Conservation (phyloP, 2,113 vertebrate species). For the Melanocharis versteri region DNA sequence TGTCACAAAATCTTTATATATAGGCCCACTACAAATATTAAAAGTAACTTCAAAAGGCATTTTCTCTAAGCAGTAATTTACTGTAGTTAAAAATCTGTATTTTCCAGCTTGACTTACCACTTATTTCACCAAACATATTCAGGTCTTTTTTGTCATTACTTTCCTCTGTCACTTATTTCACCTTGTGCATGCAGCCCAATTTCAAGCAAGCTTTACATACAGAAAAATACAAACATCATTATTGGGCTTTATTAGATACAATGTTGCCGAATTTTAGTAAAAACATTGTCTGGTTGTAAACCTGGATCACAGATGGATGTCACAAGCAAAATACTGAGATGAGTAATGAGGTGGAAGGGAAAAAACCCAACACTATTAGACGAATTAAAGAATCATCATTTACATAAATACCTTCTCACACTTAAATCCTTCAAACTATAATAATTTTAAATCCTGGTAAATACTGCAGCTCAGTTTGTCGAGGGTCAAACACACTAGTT, state of each 20-base stretch:
- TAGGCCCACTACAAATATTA: background rate
- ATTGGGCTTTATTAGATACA: background rate
- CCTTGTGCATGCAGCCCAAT: background rate
- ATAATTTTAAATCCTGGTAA: background rate
- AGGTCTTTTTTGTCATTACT: background rate
- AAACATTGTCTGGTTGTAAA: background rate
- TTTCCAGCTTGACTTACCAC: background rate
- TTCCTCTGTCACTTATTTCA: background rate
- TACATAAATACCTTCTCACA: constrained; percentile 39
- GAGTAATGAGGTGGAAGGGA: background rate
- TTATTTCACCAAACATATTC: background rate
- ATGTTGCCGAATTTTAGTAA: background rate
- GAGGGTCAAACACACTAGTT: background rate
- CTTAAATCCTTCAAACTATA: constrained; percentile 20
- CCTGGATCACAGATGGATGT: constrained; percentile 17
- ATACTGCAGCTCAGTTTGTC: background rate
- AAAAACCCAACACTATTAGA: background rate
- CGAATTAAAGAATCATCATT: constrained; percentile 40
- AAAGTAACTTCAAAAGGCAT: background rate
- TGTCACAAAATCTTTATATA: background rate
- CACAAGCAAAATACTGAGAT: constrained; percentile 1
- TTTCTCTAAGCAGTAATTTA: background rate
- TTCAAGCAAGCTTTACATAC: background rate
- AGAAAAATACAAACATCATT: background rate
- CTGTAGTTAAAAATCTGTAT: background rate